A percentile compares a stretch with the other conserved stretches of the same genome.
phyloP scores from a whole-genome alignment of 2,888 invertebrate species.

The Dicranocentrus wangi region DNA sequence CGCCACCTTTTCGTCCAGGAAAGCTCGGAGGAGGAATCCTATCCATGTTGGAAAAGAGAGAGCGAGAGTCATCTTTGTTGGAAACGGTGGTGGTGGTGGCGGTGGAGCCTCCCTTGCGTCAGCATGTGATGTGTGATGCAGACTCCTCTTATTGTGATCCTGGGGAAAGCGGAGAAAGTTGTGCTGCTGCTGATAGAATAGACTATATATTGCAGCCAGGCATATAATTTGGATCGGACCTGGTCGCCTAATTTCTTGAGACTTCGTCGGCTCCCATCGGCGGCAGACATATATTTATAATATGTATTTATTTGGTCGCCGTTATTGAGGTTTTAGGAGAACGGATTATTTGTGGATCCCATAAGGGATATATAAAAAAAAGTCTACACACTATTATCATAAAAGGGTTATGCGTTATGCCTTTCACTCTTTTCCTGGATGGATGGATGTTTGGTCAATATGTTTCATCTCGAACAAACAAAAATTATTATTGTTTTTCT shows the following conservation, averaged over 20 bases:
- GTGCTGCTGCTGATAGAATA: not conserved
- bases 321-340: too few species aligned
- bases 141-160: not conserved
- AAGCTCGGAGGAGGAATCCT: conserved; percentile 43
- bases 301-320: too few species aligned
- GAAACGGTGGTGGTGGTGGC: too few species aligned
- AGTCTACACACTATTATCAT: too few species aligned
- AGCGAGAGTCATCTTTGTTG: too few species aligned
- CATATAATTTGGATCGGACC: too few species aligned
- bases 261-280: conserved; percentile 64
- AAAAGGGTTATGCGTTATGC: too few species aligned
- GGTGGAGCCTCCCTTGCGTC: not conserved
- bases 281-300: too few species aligned
- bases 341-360: too few species aligned
- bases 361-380: too few species aligned
- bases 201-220: too few species aligned
- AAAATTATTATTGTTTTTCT: conserved; percentile 26
- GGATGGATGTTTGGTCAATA: conserved; percentile 57
- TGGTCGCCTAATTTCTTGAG: conserved; percentile 64
- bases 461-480: conserved; percentile 25
- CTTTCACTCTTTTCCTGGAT: too few species aligned
- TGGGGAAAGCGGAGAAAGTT: conserved; percentile 5
- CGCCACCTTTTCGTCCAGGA: conserved; percentile 34
- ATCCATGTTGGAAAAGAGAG: not conserved
- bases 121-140: not conserved